Conservation (phyloP, 2,113 vertebrate genomes). For the Odontophorus gujanensis region DNA sequence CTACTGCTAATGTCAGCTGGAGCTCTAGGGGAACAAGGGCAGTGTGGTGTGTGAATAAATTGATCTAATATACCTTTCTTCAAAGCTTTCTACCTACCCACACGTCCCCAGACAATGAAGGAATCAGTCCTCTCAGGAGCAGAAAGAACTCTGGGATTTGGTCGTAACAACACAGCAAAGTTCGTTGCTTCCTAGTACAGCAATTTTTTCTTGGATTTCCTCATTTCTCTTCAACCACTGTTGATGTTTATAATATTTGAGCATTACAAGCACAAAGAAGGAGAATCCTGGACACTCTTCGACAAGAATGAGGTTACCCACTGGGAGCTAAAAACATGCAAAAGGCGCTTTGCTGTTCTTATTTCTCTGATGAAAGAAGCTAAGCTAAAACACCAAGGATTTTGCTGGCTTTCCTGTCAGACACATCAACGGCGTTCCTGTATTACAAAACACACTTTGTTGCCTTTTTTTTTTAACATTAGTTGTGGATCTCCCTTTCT, state of each 20-base stretch:
- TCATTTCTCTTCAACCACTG: neutral
- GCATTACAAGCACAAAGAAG: neutral
- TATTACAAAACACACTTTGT: slow-evolving; percentile 37
- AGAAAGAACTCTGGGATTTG: neutral
- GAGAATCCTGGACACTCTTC: neutral
- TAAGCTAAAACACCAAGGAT: neutral
- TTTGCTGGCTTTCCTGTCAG: neutral
- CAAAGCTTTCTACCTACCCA: fast-evolving
- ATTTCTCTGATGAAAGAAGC: slow-evolving; percentile 9
- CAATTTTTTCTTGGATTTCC: neutral
- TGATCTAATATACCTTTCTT: neutral
- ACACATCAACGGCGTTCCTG: neutral
- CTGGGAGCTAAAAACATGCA: neutral
- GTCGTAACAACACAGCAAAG: neutral
- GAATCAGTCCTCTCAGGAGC: neutral
- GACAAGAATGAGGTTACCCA: neutral
- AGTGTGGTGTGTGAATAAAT: neutral
- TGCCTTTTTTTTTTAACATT: neutral
- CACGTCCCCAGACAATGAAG: neutral
- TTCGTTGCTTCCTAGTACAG: neutral
- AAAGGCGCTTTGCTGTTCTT: neutral
- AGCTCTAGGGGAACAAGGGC: neutral
- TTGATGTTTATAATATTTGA: neutral
- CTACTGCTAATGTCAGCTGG: neutral
- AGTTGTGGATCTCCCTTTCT: slow-evolving; percentile 10